Base-by-base conservation (phyloP, 2,888 invertebrate genomes). In the Oligia strigilis region DNA sequence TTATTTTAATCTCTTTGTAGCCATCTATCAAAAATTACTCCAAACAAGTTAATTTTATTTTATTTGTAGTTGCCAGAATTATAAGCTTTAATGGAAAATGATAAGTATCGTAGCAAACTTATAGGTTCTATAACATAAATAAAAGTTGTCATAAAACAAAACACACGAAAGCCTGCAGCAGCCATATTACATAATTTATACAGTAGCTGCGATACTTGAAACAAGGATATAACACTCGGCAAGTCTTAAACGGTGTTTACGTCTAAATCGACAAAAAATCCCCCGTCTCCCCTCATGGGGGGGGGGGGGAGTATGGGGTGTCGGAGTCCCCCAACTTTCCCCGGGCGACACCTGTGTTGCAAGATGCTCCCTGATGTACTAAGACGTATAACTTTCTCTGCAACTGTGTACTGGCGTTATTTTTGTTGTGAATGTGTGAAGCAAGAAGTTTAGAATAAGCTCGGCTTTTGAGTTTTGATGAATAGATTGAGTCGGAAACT, bases 241-340 rank as follows among this genome's bases (percentile, higher is more conserved):
- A 89, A 89, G 91, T 90, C 91, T 91, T 92, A 93, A 93, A 90
- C 91, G 92, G 91, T 94, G 93, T 94, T 94, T 93, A 94, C 92
- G 93, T 94, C 94, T 94, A 93, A 94, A 94, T 94, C 93, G 93
- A 93, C 94, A 94, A 95, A 94, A 94, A 94, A 94, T 92, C 92
- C 91, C 82, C 75, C 81, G 87, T 88, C 78, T 74, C 90, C 90
- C 91, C 75, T 90, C 88, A 85, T 85, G 71, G 73, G 81, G 70
- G 72, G n/a, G 81, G 70, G 72, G 52, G 40, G 66, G 66, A 23
- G 65, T 60, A 65, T 65, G 71, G 78, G 79, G 76, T 70, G 77
- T 75, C 69, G 88, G 91, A 91, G 88, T 83, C 77, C 87, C 84
- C 84, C 80, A 87, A 88, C 86, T 86, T 89, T 89, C 90, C 90